Base-by-base conservation (phyloP, 2,113 vertebrate genomes). In the Gasterosteus aculeatus region DNA sequence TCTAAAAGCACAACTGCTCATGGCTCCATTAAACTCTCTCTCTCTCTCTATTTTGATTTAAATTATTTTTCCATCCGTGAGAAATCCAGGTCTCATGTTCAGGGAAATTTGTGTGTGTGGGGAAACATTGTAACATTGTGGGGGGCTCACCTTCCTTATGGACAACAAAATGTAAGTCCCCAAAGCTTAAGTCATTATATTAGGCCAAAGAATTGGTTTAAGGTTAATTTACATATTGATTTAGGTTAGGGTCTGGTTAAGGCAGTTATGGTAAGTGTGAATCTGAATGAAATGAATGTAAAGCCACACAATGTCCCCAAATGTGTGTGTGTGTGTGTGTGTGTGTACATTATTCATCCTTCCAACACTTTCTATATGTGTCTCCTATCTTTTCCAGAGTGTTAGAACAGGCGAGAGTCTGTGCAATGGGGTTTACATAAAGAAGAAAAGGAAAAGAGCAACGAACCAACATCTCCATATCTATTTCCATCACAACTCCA, bases 1-100 rank as follows among this genome's bases (percentile, higher is more conserved):
- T 87, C 91, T 91, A 89, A 89, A 90, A 90, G 88, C 68, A 49
- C 42, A 72, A 62, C 22, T 60, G 54, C 26, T 67, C 19, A 5
- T 59, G 65, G 75, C 49, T 61, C 16, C 1, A 62, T 62, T 73
- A 78, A 74, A 83, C 46, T 35, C 14, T 33, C 16, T 60, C 66
- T 60, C 66, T 26, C 22, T 26, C 22, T 26, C 22, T 26, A 26
- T 26, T 26, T 63, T 68, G 1, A 15, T 78, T 47, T 74, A 47
- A 26, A 78, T 75, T 41, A 18, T 83, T 39, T 82, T 58, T 75
- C 56, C 69, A 64, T 16, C 75, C 84, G 82, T 61, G 68, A 78
- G 82, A 85, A 74, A 57, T 82, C 65, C 64, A 73, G 72, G 72
- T 85, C 75, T 85, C 85, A 58, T 85, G 35, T 72, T 59, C n/a